Evolutionary conservation across 2,797 vertebrate genomes (phyloP), one percentile per base, ranked within the genome.

Genomic region (Gymnothorax reevesii): DNA sequence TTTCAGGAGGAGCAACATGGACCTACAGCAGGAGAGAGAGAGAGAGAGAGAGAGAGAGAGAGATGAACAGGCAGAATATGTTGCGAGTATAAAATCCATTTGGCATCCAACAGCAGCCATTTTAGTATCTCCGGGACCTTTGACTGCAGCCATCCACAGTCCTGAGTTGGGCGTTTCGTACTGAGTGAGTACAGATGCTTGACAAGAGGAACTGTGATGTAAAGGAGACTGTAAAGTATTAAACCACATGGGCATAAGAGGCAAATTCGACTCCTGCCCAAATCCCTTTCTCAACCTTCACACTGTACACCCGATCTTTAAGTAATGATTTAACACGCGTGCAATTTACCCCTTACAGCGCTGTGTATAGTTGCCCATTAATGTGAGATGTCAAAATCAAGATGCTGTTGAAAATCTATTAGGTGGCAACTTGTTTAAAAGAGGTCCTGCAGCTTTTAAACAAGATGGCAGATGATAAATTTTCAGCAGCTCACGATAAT

Each of bases 1-100:
- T 94, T 95, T 98, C 80, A 99, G 89, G 17, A 99, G 97, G 0
- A 98, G 94, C 93, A 98, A 91, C 60, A 97, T 90, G 59, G 98
- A 98, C 64, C 98, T 99, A 87, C 6, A 60, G 2, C 27, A 62
- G 17, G 22, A n/a, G 60, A 33, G 42, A 20, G 4, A 3, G 17
- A 42, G 57, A 60, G 22, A 80, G 17, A 6, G 85, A 54, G 49
- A 25, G 52, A 71, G 79, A 22, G 25, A 83, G 62, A 33, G 52
- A 71, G 9, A 59, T 59, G 33, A 2, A 42, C 33, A 42, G 33
- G 33, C 33, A 59, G 57, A 59, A 59, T 59, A 59, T 59, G 57
- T 7, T 2, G 22, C 25, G 25, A n/a, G 25, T 42, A 42, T 42
- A 25, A 69, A 69, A 69, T 62, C 1, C 64, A 0, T 69, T 62